These are phyloP conservation scores for Casuarius casuarius DNA, from an alignment of 2,113 vertebrate genomes.

Conservation along the genomic window DNA sequence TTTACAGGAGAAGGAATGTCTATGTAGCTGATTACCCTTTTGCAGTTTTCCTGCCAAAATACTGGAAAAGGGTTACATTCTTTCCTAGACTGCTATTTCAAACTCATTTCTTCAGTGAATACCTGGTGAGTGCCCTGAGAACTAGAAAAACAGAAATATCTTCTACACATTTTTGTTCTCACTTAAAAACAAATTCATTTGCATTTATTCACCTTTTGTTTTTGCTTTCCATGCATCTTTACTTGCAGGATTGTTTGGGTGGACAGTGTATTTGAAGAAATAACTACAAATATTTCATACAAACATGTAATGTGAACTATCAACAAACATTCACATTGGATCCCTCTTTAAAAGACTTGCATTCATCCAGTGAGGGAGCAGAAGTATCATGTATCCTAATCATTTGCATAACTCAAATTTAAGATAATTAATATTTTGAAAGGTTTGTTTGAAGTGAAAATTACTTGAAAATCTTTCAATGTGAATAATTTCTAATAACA, in stretches of 20 bases:
- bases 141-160: background rate
- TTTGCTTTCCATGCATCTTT: background rate
- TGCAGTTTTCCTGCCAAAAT: background rate
- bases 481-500: background rate
- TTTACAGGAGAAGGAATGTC: background rate
- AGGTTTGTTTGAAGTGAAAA: slow-evolving; percentile 16
- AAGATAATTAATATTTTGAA: slow-evolving; percentile 23
- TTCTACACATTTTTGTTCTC: background rate
- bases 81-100: background rate
- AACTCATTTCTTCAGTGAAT: background rate
- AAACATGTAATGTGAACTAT: background rate
- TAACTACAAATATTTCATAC: background rate
- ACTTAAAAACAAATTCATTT: slow-evolving; percentile 20
- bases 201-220: background rate
- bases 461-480: background rate
- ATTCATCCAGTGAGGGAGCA: background rate
- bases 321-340: background rate
- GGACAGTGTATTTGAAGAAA: background rate
- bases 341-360: background rate
- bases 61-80: background rate
- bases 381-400: background rate
- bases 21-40: background rate
- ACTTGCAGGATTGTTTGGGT: background rate
- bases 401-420: background rate
- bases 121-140: background rate